A percentile compares a stretch with the other conserved stretches of the same genome.
Evolutionary conservation across 2,888 invertebrate species (phyloP).

Genomic region (Pammene aurita): DNA sequence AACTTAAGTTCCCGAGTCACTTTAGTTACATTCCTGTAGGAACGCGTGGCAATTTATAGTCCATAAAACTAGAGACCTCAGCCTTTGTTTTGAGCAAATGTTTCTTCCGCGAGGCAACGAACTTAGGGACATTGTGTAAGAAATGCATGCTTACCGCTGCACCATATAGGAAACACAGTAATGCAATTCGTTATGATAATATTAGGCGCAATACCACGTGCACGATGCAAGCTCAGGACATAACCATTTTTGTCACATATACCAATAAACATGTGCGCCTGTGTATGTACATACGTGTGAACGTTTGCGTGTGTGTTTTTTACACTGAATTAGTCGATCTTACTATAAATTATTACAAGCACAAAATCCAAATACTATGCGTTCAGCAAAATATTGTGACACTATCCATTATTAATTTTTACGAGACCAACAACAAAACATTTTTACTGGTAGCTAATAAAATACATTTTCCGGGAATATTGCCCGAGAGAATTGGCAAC

Average conservation of each 20-base stretch:
- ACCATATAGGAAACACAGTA: not conserved
- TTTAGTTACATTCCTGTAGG: constrained; percentile 15
- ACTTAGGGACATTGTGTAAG: constrained; percentile 19
- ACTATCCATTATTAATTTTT: not conserved
- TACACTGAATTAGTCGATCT: no score
- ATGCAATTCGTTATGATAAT: not conserved
- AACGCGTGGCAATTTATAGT: constrained; percentile 23
- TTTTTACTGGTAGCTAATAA: not conserved
- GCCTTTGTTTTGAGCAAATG: constrained; percentile 35
- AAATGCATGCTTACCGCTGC: constrained; percentile 2
- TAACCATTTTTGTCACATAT: no score
- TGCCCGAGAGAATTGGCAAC: constrained; percentile 8
- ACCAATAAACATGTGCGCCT: no score
- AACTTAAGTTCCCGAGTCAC: not conserved
- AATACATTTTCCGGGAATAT: not conserved
- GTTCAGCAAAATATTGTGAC: no score
- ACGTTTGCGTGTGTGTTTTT: no score
- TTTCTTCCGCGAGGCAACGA: constrained; percentile 39
- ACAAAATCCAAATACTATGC: no score
- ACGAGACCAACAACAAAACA: not conserved
- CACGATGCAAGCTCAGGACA: no score
- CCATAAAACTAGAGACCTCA: constrained; percentile 34
- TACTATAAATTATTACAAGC: no score
- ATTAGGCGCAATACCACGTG: no score
- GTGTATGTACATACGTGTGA: no score